Conservation (phyloP, 2,797 vertebrate genomes). For the Sebastiscus tertius region DNA sequence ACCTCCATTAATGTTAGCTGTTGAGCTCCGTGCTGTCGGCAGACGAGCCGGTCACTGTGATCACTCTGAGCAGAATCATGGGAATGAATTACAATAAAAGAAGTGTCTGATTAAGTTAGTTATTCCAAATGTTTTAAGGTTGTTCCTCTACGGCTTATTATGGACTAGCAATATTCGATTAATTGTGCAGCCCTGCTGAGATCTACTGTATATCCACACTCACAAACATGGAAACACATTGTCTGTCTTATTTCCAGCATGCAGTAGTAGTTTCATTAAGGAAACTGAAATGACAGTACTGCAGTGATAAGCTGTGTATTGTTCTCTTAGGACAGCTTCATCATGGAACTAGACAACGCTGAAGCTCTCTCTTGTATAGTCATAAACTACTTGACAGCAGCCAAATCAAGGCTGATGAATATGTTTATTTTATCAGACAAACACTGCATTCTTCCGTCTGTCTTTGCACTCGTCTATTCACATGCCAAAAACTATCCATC, state of each 20-base stretch:
- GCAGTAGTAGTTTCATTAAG: constrained; percentile 2
- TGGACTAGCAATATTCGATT: too few relatives aligned
- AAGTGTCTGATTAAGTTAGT: too few relatives aligned
- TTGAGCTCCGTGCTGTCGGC: too few relatives aligned
- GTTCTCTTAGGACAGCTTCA: constrained; percentile 27
- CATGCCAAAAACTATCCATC: constrained; percentile 52
- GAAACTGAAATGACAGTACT: constrained; percentile 28
- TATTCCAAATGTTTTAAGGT: too few relatives aligned
- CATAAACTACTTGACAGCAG: background rate
- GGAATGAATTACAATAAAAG: too few relatives aligned
- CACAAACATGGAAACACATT: constrained; percentile 6
- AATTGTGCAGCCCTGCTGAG: background rate
- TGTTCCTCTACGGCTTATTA: too few relatives aligned
- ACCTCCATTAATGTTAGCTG: too few relatives aligned
- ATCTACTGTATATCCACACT: background rate
- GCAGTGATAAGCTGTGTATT: constrained; percentile 44
- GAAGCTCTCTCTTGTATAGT: constrained; percentile 11
- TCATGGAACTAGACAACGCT: background rate
- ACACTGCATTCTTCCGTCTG: constrained; percentile 17
- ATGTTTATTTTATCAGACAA: constrained; percentile 31
- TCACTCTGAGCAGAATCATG: too few relatives aligned
- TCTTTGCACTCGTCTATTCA: background rate
- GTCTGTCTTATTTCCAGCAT: constrained; percentile 31
- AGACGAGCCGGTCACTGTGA: too few relatives aligned
- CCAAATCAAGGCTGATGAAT: constrained; percentile 11